phyloP scores from a whole-genome alignment of 2,797 vertebrate species.

The Austrolebias charrua region DNA sequence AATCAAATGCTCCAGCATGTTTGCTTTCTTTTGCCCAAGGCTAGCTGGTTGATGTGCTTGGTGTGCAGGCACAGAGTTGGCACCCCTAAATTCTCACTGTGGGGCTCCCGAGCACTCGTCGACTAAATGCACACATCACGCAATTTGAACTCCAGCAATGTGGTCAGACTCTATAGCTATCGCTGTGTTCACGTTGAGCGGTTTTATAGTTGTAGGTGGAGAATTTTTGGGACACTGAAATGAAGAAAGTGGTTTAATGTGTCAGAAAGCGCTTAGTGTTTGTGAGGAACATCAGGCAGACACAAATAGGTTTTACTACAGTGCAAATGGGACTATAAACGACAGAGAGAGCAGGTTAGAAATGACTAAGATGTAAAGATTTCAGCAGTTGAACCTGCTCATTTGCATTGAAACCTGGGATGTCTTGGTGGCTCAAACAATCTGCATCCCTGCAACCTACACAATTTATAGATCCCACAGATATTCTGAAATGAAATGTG shows the following conservation, averaged over 20 bases:
- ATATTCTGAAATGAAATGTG: not conserved
- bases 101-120: slow-evolving; percentile 63
- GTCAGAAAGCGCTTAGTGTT: not conserved
- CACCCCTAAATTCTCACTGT: slow-evolving; percentile 68
- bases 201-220: slow-evolving; percentile 13
- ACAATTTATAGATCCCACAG: not conserved
- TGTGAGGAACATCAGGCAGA: slow-evolving; percentile 4
- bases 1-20: slow-evolving; percentile 69
- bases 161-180: slow-evolving; percentile 69
- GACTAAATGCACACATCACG: slow-evolving; percentile 60
- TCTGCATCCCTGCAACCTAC: not conserved
- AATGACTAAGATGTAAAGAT: slow-evolving; percentile 1
- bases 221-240: slow-evolving; percentile 54
- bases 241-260: slow-evolving; percentile 39
- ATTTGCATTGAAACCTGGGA: not conserved
- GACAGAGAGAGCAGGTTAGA: not conserved
- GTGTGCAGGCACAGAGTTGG: slow-evolving; percentile 65
- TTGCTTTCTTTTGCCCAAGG: slow-evolving; percentile 77
- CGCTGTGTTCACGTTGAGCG: slow-evolving; percentile 2
- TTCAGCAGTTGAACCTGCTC: not conserved
- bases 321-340: not conserved
- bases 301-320: slow-evolving; percentile 9
- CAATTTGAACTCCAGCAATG: slow-evolving; percentile 67
- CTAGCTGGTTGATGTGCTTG: slow-evolving; percentile 72
- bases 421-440: not conserved